Evolutionary conservation across 2,888 invertebrate genomes (phyloP), one percentile per base, ranked within the genome.

Genomic region (Harpalus rufipes): DNA sequence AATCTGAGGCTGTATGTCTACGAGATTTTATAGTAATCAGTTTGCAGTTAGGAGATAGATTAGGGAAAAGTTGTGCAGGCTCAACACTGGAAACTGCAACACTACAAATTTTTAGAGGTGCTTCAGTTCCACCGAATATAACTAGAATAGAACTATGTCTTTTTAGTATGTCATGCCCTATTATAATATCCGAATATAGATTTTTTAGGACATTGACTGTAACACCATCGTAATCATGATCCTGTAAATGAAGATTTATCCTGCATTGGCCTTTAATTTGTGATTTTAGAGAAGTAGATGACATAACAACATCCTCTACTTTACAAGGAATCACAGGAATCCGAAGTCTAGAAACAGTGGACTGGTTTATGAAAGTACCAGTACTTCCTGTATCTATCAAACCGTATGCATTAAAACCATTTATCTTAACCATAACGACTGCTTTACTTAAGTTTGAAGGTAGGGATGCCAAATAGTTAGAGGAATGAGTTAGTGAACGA

Each of bases 41-140:
- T 58, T 58, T 58, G 16, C 58, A 58, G 10, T 58, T n/a, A n/a
- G 58, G 58, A 14, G 58, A n/a, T 10, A 58, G 58, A 58, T 58
- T 58, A 12, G 10, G 1, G 7, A 58, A 58, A 16, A 58, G 10
- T n/a, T 58, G n/a, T 58, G 58, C 58, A n/a, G 58, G 58, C n/a
- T 58, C 58, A 10, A 58, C 10, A 12, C 7, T n/a, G n/a, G 14
- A 8, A n/a, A 16, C 58, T 58, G n/a, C 58, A 12, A 58, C n/a
- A 58, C 58, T 58, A 58, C 58, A 58, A 14, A 58, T 58, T n/a
- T 58, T 58, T 14, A 58, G 14, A 7, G 58, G 14, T 12, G n/a
- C 14, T 58, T 58, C 14, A 58, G 7, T 6, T 58, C 6, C 58
- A 12, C 58, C 58, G n/a, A 58, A 58, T 58, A 1, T 6, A n/a